Evolutionary conservation across 2,113 vertebrate species (phyloP).

Genomic region (Mungos mungo): DNA sequence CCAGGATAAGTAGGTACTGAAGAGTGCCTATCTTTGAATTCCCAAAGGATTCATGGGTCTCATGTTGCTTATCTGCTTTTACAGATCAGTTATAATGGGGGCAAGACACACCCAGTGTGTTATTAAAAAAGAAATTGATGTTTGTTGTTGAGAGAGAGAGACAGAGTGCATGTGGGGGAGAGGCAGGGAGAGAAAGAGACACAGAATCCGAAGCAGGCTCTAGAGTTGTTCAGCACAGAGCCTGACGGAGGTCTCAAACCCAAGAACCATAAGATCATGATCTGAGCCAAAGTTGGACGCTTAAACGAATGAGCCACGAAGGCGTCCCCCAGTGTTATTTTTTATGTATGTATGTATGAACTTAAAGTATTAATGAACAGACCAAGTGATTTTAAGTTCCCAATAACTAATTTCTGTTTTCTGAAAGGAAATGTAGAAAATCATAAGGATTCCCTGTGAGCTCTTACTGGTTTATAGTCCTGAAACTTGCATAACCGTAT

Average conservation of each 20-base stretch:
- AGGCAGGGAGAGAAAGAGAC: too few relatives aligned
- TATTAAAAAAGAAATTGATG: not conserved
- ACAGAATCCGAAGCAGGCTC: too few relatives aligned
- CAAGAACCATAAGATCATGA: too few relatives aligned
- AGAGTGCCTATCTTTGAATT: not conserved
- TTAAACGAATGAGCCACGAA: too few relatives aligned
- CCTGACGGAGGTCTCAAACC: too few relatives aligned
- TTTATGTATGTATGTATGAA: not conserved
- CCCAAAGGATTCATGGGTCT: not conserved
- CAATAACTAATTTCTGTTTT: slow-evolving; percentile 4
- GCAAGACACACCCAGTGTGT: not conserved
- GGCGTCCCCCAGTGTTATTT: too few relatives aligned
- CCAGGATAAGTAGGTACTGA: not conserved
- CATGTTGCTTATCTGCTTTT: not conserved
- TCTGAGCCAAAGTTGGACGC: too few relatives aligned
- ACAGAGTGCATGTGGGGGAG: too few relatives aligned
- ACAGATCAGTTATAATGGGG: not conserved
- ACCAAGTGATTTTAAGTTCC: not conserved
- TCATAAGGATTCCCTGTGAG: not conserved
- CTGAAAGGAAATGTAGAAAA: not conserved
- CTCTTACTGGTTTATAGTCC: not conserved
- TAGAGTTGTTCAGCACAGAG: too few relatives aligned
- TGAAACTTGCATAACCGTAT: not conserved
- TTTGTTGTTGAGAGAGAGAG: too few relatives aligned
- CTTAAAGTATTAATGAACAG: not conserved